A percentile compares a stretch with the other conserved stretches of the same genome.
These are phyloP conservation scores for Talpa occidentalis DNA, from an alignment of 2,113 vertebrate genomes.

Conservation along the genomic window DNA sequence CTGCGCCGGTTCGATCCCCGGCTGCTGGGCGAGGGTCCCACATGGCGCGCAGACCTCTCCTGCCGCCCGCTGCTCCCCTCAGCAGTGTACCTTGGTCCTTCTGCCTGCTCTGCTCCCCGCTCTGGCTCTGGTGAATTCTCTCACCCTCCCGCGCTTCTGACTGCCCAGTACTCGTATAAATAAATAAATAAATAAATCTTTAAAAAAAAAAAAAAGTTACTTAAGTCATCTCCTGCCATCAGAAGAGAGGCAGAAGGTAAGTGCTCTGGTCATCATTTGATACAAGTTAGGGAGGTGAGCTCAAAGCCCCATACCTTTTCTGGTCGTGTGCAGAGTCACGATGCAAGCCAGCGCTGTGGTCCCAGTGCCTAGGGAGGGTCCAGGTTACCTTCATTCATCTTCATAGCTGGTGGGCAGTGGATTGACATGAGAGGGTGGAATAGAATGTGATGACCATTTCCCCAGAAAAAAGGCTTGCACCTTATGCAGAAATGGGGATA, in stretches of 20 bases:
- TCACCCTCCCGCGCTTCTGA: too few relatives aligned
- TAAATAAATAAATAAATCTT: too few relatives aligned
- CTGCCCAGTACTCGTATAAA: too few relatives aligned
- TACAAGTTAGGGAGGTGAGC: conserved; percentile 54
- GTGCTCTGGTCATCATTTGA: conserved; percentile 43
- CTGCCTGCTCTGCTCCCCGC: too few relatives aligned
- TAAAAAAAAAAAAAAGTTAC: too few relatives aligned
- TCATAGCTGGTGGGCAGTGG: conserved; percentile 95
- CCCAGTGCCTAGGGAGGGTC: conserved; percentile 36
- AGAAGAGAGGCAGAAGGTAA: conserved; percentile 45
- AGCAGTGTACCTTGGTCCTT: too few relatives aligned
- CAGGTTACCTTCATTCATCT: conserved; percentile 85
- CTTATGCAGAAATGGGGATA: conserved; percentile 95
- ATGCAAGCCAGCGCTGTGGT: conserved; percentile 79
- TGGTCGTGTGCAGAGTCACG: conserved; percentile 80
- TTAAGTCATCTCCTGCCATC: conserved; percentile 76
- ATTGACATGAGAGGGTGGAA: conserved; percentile 95
- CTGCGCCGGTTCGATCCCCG: too few relatives aligned
- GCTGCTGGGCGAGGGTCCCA: too few relatives aligned
- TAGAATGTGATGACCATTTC: conserved; percentile 92
- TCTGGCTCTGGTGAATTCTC: too few relatives aligned
- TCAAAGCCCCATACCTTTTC: conserved; percentile 71
- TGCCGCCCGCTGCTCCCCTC: too few relatives aligned
- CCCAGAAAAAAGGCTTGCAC: conserved; percentile 97
- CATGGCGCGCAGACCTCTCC: too few relatives aligned